These are phyloP conservation scores for Caprella mutica DNA, from an alignment of 2,888 invertebrate species.

Conservation along the genomic window DNA sequence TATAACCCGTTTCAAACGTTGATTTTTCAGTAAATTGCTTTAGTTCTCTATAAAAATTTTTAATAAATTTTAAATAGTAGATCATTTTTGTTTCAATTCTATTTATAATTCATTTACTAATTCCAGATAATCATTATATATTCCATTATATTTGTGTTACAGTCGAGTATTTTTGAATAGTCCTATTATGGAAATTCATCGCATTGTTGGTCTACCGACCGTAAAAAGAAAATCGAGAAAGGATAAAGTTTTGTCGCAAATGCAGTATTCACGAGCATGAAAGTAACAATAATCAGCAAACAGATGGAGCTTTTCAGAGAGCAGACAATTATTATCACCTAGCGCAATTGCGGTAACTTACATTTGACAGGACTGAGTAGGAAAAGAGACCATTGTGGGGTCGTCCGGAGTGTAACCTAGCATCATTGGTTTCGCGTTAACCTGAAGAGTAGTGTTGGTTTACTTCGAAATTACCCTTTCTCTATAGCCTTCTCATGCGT, in stretches of 20 bases:
- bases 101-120: neutral
- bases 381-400: conserved; percentile 26
- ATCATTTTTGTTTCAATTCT: neutral
- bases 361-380: conserved; percentile 32
- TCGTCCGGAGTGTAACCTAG: conserved; percentile 19
- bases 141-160: neutral
- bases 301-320: conserved; percentile 16
- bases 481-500: conserved; percentile 11
- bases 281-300: conserved; percentile 12
- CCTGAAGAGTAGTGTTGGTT: conserved; percentile 19
- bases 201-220: conserved; percentile 13
- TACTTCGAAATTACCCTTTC: conserved; percentile 16
- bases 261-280: conserved; percentile 3
- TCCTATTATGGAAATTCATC: conserved; percentile 15
- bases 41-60: neutral
- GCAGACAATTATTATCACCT: conserved; percentile 28
- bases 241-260: conserved; percentile 9
- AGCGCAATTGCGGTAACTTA: conserved; percentile 23
- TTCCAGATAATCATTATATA: neutral
- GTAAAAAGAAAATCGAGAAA: conserved; percentile 7
- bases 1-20: neutral
- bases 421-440: conserved; percentile 26
- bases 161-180: neutral
- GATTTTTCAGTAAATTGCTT: neutral
- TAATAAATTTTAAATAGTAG: neutral